A percentile compares a stretch with the other conserved stretches of the same genome.
Conservation (phyloP, 1,140 invertebrate species). For the Aleiodes sp. region DNA sequence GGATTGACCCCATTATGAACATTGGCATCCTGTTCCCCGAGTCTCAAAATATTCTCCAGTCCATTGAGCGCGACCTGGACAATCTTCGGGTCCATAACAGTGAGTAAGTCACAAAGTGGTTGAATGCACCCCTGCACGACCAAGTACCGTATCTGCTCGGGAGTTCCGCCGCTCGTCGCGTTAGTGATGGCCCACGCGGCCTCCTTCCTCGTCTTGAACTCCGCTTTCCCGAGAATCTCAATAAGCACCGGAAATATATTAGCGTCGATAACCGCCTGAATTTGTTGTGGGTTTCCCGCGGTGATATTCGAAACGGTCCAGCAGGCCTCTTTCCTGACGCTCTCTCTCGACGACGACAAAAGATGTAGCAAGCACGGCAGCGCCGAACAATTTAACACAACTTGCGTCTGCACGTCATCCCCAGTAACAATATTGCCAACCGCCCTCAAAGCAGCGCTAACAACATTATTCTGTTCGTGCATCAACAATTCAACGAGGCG, state of each 20-base stretch:
- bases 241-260: slow-evolving; percentile 95
- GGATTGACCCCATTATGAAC: slow-evolving; percentile 82
- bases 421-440: slow-evolving; percentile 99
- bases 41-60: slow-evolving; percentile 93
- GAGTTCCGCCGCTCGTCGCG: slow-evolving; percentile 93
- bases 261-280: slow-evolving; percentile 94
- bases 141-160: slow-evolving; percentile 86
- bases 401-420: slow-evolving; percentile 96
- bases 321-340: slow-evolving; percentile 94
- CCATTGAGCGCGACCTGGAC: slow-evolving; percentile 97
- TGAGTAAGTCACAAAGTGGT: slow-evolving; percentile 94
- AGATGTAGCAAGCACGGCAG: slow-evolving; percentile 86
- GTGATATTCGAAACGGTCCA: slow-evolving; percentile 99
- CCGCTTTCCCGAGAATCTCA: slow-evolving; percentile 88
- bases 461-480: slow-evolving; percentile 88
- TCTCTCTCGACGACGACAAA: slow-evolving; percentile 82
- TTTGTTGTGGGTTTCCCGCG: slow-evolving; percentile 93
- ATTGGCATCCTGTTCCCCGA: slow-evolving; percentile 85
- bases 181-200: slow-evolving; percentile 98
- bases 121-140: slow-evolving; percentile 84
- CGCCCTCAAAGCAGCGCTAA: slow-evolving; percentile 93
- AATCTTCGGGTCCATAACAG: slow-evolving; percentile 95
- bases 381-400: slow-evolving; percentile 90
- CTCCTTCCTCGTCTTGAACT: slow-evolving; percentile 97
- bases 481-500: slow-evolving; percentile 93